phyloP scores from a whole-genome alignment of 2,888 invertebrate genomes.

The Sturmia bella region DNA sequence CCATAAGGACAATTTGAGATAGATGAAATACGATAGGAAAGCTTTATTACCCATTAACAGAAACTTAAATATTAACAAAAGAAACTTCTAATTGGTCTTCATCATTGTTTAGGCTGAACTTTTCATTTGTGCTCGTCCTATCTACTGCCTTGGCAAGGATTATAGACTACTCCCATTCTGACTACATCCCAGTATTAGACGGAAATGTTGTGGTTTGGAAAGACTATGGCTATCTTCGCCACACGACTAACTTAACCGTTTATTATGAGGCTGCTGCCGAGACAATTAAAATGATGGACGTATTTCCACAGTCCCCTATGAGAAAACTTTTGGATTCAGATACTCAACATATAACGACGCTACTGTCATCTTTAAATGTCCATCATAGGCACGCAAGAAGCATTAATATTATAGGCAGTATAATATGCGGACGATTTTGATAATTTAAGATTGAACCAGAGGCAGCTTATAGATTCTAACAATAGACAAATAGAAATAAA shows the following conservation, averaged over 20 bases:
- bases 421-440: slow-evolving; percentile 47
- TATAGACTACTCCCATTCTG: slow-evolving; percentile 54
- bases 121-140: not conserved
- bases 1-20: slow-evolving; percentile 60
- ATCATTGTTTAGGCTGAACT: not conserved
- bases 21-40: slow-evolving; percentile 1
- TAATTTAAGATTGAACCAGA: slow-evolving; percentile 22
- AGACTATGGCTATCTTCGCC: slow-evolving; percentile 41
- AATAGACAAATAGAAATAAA: slow-evolving; percentile 56
- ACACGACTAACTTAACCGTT: slow-evolving; percentile 42
- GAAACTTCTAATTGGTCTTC: not conserved
- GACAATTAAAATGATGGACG: slow-evolving; percentile 23
- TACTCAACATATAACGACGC: slow-evolving; percentile 24
- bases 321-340: slow-evolving; percentile 52
- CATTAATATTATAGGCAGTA: slow-evolving; percentile 32
- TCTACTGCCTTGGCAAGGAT: slow-evolving; percentile 23
- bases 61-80: not conserved
- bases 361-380: slow-evolving; percentile 25
- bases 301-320: slow-evolving; percentile 58
- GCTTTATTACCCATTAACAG: not conserved
- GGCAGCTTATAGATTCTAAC: slow-evolving; percentile 30
- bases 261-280: slow-evolving; percentile 37
- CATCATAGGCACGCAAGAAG: slow-evolving; percentile 53
- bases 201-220: slow-evolving; percentile 55
- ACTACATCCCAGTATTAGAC: slow-evolving; percentile 56